Base-by-base conservation (phyloP, 2,797 vertebrate genomes). In the Decapterus maruadsi region DNA sequence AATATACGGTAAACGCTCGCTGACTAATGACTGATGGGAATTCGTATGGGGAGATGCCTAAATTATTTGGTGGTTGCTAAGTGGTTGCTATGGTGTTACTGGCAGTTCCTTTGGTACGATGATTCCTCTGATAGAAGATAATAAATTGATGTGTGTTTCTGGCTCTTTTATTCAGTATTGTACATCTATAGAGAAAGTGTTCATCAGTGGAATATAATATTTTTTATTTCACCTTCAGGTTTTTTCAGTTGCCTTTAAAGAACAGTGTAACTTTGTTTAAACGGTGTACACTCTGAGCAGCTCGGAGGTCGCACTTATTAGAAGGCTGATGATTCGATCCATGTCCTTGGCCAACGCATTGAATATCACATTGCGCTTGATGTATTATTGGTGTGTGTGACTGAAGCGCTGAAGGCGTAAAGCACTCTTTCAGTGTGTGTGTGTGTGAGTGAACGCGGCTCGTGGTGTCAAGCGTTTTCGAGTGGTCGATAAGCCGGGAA, bases 61-160 rank as follows among this genome's bases (percentile, higher is more conserved):
- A 53, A 57, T 51, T 14, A 40, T 55, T 11, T 16, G 31, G 34
- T 4, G 29, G 43, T 67, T 66, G 75, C 48, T 38, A 60, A 48
- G 46, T 34, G 16, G 51, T 58, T 78, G 56, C 61, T 54, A 46
- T 62, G 57, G 66, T 75, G 54, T 57, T 67, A 54, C 57, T 71
- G 16, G 57, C 62, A 43, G 19, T 69, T 65, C 17, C 50, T 38
- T 19, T 56, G 36, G 20, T 53, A 40, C 60, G 9, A 10, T 40
- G 8, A 77, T 77, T 57, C 66, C 16, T 62, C 22, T 72, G 46
- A 56, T 45, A 2, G 48, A 42, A 45, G 63, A 77, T 58, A 56
- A 81, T 72, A 16, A 57, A 81, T 75, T 66, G 66, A 45, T 43
- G 16, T 56, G 20, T n/a, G 7, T 40, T 57, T 40, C 22, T 36